Conservation (phyloP, 2,113 vertebrate species). For the Myocastor coypus region DNA sequence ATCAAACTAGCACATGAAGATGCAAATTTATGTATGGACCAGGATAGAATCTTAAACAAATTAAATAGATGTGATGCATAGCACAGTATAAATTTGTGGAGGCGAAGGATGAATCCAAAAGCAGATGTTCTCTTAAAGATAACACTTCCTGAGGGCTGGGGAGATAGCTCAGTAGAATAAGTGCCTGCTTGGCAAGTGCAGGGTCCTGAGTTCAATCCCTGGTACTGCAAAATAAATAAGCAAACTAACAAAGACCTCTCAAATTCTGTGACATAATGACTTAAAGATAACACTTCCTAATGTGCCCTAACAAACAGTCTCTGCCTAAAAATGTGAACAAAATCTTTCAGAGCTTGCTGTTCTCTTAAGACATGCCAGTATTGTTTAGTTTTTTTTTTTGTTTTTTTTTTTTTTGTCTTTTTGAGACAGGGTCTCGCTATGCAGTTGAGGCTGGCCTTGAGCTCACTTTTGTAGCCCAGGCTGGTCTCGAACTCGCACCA, state of each 20-base stretch:
- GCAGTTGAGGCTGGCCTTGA: too few relatives aligned
- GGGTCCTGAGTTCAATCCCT: too few relatives aligned
- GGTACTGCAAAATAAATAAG: too few relatives aligned
- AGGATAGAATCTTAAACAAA: constrained; percentile 33
- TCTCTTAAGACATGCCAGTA: not conserved
- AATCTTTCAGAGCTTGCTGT: not conserved
- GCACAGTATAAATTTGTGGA: not conserved
- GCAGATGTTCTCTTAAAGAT: not conserved
- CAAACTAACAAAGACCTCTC: too few relatives aligned
- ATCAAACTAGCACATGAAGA: not conserved
- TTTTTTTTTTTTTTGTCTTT: too few relatives aligned
- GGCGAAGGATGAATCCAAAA: not conserved
- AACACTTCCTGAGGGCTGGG: too few relatives aligned
- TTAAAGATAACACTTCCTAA: not conserved
- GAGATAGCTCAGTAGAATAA: too few relatives aligned
- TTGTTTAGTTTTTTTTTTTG: not conserved
- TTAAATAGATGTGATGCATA: not conserved
- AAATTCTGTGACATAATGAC: too few relatives aligned
- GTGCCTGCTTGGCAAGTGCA: too few relatives aligned
- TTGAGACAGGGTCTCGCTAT: too few relatives aligned
- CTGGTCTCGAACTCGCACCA: too few relatives aligned
- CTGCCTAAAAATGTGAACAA: not conserved
- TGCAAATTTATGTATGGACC: not conserved
- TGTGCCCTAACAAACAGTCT: not conserved
- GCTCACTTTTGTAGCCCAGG: too few relatives aligned